A percentile compares a stretch with the other conserved stretches of the same genome.
phyloP scores from a whole-genome alignment of 1,140 invertebrate genomes.

The Drosophila bocqueti region DNA sequence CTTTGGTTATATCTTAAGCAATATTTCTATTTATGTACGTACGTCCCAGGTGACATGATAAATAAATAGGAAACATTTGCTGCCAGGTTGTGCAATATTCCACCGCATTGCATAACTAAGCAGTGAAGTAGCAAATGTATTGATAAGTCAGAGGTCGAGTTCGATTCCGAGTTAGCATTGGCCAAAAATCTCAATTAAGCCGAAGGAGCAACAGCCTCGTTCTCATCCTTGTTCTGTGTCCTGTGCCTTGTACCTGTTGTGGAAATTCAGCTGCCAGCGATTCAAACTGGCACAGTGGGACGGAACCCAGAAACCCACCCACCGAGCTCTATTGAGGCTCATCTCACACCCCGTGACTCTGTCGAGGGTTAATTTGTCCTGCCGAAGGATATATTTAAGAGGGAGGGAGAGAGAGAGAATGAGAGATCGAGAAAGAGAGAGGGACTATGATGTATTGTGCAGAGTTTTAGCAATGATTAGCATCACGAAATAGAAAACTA shows the following conservation, averaged over 20 bases:
- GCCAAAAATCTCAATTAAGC: slow-evolving; percentile 43
- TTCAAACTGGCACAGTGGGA: slow-evolving; percentile 67
- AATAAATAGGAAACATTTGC: background rate
- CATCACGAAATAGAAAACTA: slow-evolving; percentile 75
- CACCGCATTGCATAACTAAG: slow-evolving; percentile 13
- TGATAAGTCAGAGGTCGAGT: slow-evolving; percentile 25
- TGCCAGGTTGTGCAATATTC: slow-evolving; percentile 18
- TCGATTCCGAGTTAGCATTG: slow-evolving; percentile 7
- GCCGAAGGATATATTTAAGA: slow-evolving; percentile 14
- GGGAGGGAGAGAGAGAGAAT: background rate
- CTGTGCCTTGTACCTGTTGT: slow-evolving; percentile 62
- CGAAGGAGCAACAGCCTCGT: slow-evolving; percentile 61
- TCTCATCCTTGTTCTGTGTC: slow-evolving; percentile 3
- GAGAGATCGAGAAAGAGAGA: slow-evolving; percentile 1
- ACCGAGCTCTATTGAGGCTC: slow-evolving; percentile 41
- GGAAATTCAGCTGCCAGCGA: slow-evolving; percentile 45
- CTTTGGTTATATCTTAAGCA: slow-evolving; percentile 4
- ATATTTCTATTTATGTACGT: background rate
- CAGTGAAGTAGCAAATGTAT: slow-evolving; percentile 4
- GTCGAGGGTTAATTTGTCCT: slow-evolving; percentile 66
- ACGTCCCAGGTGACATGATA: slow-evolving; percentile 30
- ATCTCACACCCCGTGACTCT: slow-evolving; percentile 37
- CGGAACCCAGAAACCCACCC: slow-evolving; percentile 64
- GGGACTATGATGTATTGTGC: slow-evolving; percentile 28
- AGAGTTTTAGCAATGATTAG: slow-evolving; percentile 79